Conservation (phyloP, 2,797 vertebrate genomes). For the Erethizon dorsatum region DNA sequence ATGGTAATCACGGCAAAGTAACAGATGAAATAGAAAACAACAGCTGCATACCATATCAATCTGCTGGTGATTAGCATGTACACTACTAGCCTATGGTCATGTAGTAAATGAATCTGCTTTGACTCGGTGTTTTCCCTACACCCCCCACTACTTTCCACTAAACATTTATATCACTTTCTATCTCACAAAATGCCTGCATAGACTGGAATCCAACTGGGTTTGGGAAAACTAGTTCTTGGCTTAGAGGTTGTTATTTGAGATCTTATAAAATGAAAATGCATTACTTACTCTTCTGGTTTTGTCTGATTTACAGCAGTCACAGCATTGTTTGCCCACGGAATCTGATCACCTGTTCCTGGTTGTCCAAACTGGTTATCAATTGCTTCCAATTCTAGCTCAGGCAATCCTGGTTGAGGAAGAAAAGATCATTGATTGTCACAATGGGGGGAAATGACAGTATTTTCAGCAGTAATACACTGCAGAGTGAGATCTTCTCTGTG, state of each 20-base stretch:
- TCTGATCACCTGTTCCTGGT: constrained; percentile 91
- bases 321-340: constrained; percentile 91
- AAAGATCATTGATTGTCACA: constrained; percentile 40
- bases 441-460: constrained; percentile 14
- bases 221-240: constrained; percentile 49
- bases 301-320: constrained; percentile 90
- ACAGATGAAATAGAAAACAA: constrained; percentile 54
- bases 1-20: constrained; percentile 49
- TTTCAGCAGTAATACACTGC: constrained; percentile 53
- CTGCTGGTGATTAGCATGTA: constrained; percentile 19
- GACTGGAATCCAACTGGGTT: background rate
- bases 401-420: constrained; percentile 89
- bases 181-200: constrained; percentile 28
- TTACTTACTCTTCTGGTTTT: constrained; percentile 95
- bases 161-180: constrained; percentile 51
- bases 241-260: constrained; percentile 57
- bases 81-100: background rate
- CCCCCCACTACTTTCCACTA: background rate
- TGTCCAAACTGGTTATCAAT: constrained; percentile 93
- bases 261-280: background rate
- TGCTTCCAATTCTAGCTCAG: constrained; percentile 93
- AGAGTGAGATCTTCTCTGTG: constrained; percentile 17
- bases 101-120: constrained; percentile 27
- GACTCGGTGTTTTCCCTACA: background rate
- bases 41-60: background rate